These are phyloP conservation scores for Trichogramma evanescens DNA, from an alignment of 2,888 invertebrate species.

Conservation along the genomic window DNA sequence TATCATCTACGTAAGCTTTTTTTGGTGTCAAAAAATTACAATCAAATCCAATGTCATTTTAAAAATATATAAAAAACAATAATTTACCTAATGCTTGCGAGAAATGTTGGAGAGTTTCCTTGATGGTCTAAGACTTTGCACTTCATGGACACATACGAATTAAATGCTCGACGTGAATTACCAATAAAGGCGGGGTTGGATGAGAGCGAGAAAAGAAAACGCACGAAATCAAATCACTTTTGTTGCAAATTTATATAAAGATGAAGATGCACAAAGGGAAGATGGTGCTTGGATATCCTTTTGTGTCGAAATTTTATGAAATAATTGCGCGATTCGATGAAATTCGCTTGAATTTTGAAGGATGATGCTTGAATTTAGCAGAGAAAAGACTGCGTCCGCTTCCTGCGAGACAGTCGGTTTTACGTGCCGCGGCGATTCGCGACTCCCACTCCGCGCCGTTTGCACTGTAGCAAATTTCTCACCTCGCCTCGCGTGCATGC, in stretches of 20 bases:
- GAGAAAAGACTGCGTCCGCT: constrained; percentile 32
- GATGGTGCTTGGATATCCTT: no score
- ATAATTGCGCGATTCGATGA: no score
- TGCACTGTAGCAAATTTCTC: not conserved
- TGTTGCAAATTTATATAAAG: no score
- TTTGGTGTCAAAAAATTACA: not conserved
- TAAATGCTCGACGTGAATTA: no score
- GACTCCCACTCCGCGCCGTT: constrained; percentile 10
- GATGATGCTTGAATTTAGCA: not conserved
- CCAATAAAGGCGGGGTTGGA: no score
- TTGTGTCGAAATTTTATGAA: no score
- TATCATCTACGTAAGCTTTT: not conserved
- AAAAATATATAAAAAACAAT: not conserved
- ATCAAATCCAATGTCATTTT: not conserved
- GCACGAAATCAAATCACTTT: no score
- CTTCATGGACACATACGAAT: constrained; percentile 45
- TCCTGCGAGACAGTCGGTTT: constrained; percentile 29
- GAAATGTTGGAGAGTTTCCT: constrained; percentile 44
- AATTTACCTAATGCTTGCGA: constrained; percentile 43
- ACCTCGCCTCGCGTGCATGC: not conserved
- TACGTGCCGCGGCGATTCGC: constrained; percentile 27
- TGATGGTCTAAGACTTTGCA: constrained; percentile 44
- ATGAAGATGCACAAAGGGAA: no score
- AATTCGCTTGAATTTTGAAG: not conserved
- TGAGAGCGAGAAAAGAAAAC: no score